Evolutionary conservation across 2,797 vertebrate species (phyloP), one percentile per base, ranked within the genome.

Genomic region (Sus cebifrons): DNA sequence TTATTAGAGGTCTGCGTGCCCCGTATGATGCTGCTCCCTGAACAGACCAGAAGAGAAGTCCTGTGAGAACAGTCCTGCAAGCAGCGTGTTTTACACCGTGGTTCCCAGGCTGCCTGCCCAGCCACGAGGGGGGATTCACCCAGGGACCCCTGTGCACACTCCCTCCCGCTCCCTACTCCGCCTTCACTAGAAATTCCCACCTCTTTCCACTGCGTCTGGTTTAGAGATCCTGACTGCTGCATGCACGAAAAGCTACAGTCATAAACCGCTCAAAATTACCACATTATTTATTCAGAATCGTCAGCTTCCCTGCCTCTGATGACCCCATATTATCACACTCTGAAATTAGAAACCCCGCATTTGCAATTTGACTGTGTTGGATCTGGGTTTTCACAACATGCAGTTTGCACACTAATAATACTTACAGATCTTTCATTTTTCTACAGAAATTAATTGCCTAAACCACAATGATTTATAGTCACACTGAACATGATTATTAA

Each of bases 381-480:
- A 99, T 99, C 98, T 98, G 98, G 98, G 98, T 98, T 99, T 98
- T 99, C 98, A 99, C 98, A 99, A 99, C 98, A 98, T 98, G 98
- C 98, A 99, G 99, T 98, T 98, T 98, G 96, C 98, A 98, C 99
- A 99, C 99, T 98, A 99, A 98, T 99, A 99, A 98, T 99, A 99
- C 99, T 99, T 99, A 99, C 89, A 99, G 99, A 99, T 99, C 98
- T 99, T 99, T 98, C 99, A 98, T 99, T 99, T 99, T 98, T 98
- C 98, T 99, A 98, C 98, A 98, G 97, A 99, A 99, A 99, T 99
- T 99, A 99, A 99, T 99, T 99, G 99, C 99, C 99, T 99, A 99
- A 99, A 99, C 99, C 99, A 95, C 99, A 99, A 99, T 99, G 99
- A 99, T 99, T 99, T 99, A 99, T 99, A 99, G 99, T 99, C 98